A percentile compares a stretch with the other conserved stretches of the same genome.
These are phyloP conservation scores for Mesoligia furuncula DNA, from an alignment of 2,888 invertebrate species.

Conservation along the genomic window DNA sequence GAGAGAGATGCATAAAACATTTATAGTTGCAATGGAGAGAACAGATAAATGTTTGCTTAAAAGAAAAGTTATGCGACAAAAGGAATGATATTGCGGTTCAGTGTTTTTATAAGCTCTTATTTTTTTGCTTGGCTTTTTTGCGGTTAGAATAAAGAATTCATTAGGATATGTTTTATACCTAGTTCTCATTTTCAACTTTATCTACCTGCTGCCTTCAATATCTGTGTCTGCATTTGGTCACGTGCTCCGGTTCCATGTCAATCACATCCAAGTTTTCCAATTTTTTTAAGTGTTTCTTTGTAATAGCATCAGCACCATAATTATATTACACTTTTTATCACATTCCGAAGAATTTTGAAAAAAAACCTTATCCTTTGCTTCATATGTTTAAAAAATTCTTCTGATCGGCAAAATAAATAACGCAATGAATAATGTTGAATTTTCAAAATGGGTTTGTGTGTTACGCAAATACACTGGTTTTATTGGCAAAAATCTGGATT, in stretches of 20 bases:
- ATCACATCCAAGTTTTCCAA: not conserved
- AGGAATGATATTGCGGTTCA: slow-evolving; percentile 23
- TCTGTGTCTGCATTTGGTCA: not conserved
- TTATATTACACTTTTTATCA: not conserved
- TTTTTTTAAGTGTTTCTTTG: not conserved
- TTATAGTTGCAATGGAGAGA: slow-evolving; percentile 37
- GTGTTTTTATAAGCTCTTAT: slow-evolving; percentile 27
- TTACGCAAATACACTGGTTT: not conserved
- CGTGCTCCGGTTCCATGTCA: not conserved
- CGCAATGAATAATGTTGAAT: too few relatives aligned
- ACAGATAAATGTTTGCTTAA: slow-evolving; percentile 39
- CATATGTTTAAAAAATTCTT: not conserved
- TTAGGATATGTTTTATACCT: not conserved
- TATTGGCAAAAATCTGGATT: not conserved
- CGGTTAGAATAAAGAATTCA: not conserved
- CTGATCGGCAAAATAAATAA: not conserved
- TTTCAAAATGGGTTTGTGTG: not conserved
- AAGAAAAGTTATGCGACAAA: slow-evolving; percentile 29
- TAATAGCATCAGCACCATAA: too few relatives aligned
- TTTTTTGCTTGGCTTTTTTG: slow-evolving; percentile 7
- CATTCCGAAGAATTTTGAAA: not conserved
- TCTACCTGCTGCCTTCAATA: not conserved
- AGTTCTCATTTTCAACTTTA: not conserved
- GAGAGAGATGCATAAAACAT: slow-evolving; percentile 40
- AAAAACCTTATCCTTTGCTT: not conserved